Evolutionary conservation across 2,888 invertebrate species (phyloP), one percentile per base, ranked within the genome.

Genomic region (Andrena dorsata): DNA sequence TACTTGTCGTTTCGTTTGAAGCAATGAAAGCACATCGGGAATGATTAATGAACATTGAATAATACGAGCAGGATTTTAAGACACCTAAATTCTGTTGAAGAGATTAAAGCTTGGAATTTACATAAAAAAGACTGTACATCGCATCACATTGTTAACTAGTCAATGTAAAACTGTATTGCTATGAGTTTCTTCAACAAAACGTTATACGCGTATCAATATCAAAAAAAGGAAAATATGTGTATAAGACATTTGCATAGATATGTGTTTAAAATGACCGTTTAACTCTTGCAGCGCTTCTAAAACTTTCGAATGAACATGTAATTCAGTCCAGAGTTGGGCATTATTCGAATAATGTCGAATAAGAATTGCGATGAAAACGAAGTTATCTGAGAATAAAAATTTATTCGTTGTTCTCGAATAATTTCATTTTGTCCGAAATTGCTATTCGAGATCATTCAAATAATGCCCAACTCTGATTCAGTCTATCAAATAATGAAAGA

Each of bases 81-180:
- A 64, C 32, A 3, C 10, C 35, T 49, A 76, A 28, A 60, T 41
- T 41, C 13, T 51, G 26, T 32, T 8, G 47, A 63, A 65, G 41
- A 35, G 28, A 66, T 32, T 5, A 71, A 72, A 70, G 20, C 35
- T 71, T 65, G 83, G 83, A 84, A 83, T 84, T 74, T 73, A 70
- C 66, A 78, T 76, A 0, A 80, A 63, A 63, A 84, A 84, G 83
- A 80, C 84, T 84, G 80, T 76, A 61, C 56, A 60, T 32, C 68
- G 53, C 71, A 83, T 77, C 65, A 58, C 70, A 51, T 70, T 72
- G 66, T 68, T 73, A 30, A 47, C 73, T 76, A 83, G 60, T 70
- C 30, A 76, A 61, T 41, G 51, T 53, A 51, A 73, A 72, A 41
- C 56, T 53, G 41, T 73, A 80, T 61, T 26, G 49, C 26, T 69